Conservation (phyloP, 2,797 vertebrate genomes). For the Benthosema pterotum region DNA sequence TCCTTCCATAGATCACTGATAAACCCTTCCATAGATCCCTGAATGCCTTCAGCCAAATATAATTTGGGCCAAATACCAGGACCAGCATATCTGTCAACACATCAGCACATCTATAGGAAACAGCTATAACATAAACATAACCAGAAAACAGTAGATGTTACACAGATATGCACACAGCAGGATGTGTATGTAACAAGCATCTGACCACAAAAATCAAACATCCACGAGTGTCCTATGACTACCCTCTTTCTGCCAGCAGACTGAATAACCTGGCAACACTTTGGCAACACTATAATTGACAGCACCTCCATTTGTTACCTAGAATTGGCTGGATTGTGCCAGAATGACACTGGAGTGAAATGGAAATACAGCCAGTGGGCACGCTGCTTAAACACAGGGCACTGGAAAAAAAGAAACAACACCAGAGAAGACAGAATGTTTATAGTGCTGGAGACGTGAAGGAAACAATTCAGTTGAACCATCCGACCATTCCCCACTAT, state of each 20-base stretch:
- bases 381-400: slow-evolving; percentile 39
- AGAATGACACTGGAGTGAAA: slow-evolving; percentile 54
- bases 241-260: slow-evolving; percentile 45
- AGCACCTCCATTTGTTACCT: slow-evolving; percentile 69
- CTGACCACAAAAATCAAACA: slow-evolving; percentile 51
- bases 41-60: no score
- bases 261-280: slow-evolving; percentile 55
- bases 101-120: no score
- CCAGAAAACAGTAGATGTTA: no score
- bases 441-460: not conserved
- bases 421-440: slow-evolving; percentile 24
- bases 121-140: no score
- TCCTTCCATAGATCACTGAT: no score
- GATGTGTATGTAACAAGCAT: no score
- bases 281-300: slow-evolving; percentile 67
- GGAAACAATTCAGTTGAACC: slow-evolving; percentile 19
- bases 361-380: slow-evolving; percentile 61
- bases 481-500: slow-evolving; percentile 31
- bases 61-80: no score
- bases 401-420: slow-evolving; percentile 56
- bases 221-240: slow-evolving; percentile 12
- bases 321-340: slow-evolving; percentile 72
- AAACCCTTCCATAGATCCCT: no score
- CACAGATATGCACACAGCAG: no score
- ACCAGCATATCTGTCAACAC: no score